Percentiles rank a stretch among this genome's conserved stretches.
phyloP scores from a whole-genome alignment of 2,113 vertebrate genomes.

The Paratilapia polleni region DNA sequence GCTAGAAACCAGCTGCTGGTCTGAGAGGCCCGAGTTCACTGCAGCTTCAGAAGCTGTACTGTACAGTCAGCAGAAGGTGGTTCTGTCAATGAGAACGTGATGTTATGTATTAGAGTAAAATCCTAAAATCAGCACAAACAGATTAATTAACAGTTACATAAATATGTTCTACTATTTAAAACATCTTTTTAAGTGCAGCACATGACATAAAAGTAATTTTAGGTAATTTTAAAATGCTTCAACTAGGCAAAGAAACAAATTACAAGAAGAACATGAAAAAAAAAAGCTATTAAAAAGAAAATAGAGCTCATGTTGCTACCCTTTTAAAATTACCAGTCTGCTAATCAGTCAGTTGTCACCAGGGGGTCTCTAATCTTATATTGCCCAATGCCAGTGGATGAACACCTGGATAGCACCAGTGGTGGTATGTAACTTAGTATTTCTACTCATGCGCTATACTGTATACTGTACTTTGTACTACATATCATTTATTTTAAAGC shows the following conservation, averaged over 20 bases:
- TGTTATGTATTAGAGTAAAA: background rate
- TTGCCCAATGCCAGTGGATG: background rate
- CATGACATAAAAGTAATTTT: accelerated
- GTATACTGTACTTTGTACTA: background rate
- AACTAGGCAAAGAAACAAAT: background rate
- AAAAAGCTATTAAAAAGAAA: accelerated
- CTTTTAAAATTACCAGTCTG: no score
- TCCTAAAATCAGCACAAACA: background rate
- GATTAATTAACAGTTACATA: background rate
- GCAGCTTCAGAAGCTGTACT: background rate
- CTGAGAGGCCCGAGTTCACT: background rate
- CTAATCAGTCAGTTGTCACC: background rate
- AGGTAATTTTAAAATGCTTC: background rate
- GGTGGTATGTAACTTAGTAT: background rate
- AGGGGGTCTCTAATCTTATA: background rate
- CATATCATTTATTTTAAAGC: background rate
- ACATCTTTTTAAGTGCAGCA: background rate
- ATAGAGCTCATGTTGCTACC: background rate
- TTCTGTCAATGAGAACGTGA: background rate
- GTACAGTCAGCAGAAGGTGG: background rate
- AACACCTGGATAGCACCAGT: accelerated
- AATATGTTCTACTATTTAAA: background rate
- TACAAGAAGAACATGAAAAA: background rate
- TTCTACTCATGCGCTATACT: background rate
- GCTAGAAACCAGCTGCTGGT: slow-evolving; percentile 55